Base-by-base conservation (phyloP, 2,113 vertebrate genomes). In the Phocoena phocoena region DNA sequence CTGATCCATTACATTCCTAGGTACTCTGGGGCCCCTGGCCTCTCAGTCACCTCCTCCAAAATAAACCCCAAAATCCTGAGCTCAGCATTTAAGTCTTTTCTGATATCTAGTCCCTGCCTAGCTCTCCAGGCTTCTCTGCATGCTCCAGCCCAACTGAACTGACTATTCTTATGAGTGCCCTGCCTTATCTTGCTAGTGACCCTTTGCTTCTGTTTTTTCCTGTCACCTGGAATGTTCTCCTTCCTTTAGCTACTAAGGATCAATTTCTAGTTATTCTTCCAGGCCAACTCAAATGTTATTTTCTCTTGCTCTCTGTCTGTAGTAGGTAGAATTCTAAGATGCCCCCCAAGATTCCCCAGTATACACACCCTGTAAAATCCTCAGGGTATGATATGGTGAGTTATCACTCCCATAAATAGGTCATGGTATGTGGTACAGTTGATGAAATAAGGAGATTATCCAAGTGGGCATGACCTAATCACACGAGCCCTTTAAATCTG, bases 161-260 rank as follows among this genome's bases (percentile, higher is more conserved):
- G 53, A 77, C 9, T 67, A 28, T 33, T 81, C 33, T 76, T 81
- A 47, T 70, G 80, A 85, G 6, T 68, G 6, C 10, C 15, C 25
- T 55, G 38, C 13, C 41, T 76, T 76, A 60, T 76, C 26, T 73
- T 86, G 58, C 36, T 58, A 83, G 28, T 50, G 17, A 82, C 21
- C 18, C 9, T 41, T 58, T 84, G 14, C 62, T 88, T 41, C 65
- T 80, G 36, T 85, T 96, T 97, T 96, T 65, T 68, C 25, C 26
- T 63, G 41, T n/a, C 60, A 70, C 53, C 33, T 76, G 38, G 50
- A 93, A 93, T 88, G 8, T 91, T 96, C 96, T 95, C 33, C 36
- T 90, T 82, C n/a, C 71, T 23, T 93, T 92, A 74, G 28, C 28
- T 70, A 94, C 13, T 41, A 76, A 82, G 33, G 60, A 38, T 62